Conservation (phyloP, 1,140 invertebrate genomes). For the Macrosteles quadrilineatus region DNA sequence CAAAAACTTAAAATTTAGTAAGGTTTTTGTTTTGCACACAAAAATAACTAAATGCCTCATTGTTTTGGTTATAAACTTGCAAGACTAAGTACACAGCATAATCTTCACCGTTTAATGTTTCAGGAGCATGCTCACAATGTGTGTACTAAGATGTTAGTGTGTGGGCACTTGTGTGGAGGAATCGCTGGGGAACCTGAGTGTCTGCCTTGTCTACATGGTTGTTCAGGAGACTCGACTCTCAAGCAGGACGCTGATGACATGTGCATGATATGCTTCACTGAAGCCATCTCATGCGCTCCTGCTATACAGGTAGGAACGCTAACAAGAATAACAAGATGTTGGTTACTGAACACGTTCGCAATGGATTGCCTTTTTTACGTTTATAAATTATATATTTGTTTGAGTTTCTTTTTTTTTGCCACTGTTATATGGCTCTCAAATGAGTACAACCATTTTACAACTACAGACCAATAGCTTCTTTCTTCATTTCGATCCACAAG, state of each 20-base stretch:
- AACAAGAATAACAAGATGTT: not conserved
- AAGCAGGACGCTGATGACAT: slow-evolving; percentile 97
- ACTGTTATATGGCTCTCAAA: not conserved
- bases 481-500: no score
- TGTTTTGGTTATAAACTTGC: no score
- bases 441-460: not conserved
- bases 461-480: no score
- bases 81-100: no score
- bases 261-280: slow-evolving; percentile 99
- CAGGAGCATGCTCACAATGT: slow-evolving; percentile 83
- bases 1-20: no score
- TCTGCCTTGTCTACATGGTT: slow-evolving; percentile 74
- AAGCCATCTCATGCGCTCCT: slow-evolving; percentile 91
- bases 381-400: no score
- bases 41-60: no score
- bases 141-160: slow-evolving; percentile 78
- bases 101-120: no score
- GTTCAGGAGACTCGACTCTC: slow-evolving; percentile 52
- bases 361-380: no score
- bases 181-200: slow-evolving; percentile 73
- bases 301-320: slow-evolving; percentile 72
- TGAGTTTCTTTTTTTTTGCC: slow-evolving; percentile 22
- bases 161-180: slow-evolving; percentile 91
- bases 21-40: no score
- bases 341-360: no score